A percentile compares a stretch with the other conserved stretches of the same genome.
Conservation (phyloP, 64 coral and sea anemone genomes). For the Astreopora myriophthalma region DNA sequence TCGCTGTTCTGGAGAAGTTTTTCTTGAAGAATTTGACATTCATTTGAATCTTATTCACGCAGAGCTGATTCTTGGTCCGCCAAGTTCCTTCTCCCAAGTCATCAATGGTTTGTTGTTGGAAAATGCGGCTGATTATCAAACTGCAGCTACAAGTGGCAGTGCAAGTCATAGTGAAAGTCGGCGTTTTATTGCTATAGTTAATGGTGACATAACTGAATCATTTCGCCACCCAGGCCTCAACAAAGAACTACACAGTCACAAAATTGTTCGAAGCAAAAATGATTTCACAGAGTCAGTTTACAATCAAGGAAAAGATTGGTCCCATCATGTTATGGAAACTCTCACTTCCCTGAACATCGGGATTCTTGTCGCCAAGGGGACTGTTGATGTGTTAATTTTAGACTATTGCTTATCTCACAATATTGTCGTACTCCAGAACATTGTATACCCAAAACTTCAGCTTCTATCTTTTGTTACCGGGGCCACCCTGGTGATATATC, state of each 20-base stretch:
- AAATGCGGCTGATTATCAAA: background rate
- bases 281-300: background rate
- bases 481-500: conserved; percentile 3
- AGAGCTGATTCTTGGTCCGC: conserved; percentile 36
- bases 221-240: conserved; percentile 40
- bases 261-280: conserved; percentile 9
- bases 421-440: conserved; percentile 21
- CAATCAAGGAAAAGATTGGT: background rate
- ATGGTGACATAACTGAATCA: conserved; percentile 51
- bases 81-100: conserved; percentile 11
- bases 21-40: conserved; percentile 20
- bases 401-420: conserved; percentile 34
- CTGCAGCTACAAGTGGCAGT: background rate
- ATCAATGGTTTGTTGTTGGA: conserved; percentile 35
- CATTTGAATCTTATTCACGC: conserved; percentile 41
- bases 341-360: conserved; percentile 27
- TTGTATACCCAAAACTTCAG: conserved; percentile 10
- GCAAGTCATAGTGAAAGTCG: too few relatives aligned
- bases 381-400: conserved; percentile 2
- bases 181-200: conserved; percentile 3
- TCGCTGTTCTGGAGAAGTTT: background rate
- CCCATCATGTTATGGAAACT: background rate
- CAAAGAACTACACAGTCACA: conserved; percentile 19
- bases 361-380: conserved; percentile 28
- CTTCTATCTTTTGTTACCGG: conserved; percentile 38